A percentile compares a stretch with the other conserved stretches of the same genome.
Evolutionary conservation across 2,888 invertebrate species (phyloP).

Genomic region (Sphinx pinastri): DNA sequence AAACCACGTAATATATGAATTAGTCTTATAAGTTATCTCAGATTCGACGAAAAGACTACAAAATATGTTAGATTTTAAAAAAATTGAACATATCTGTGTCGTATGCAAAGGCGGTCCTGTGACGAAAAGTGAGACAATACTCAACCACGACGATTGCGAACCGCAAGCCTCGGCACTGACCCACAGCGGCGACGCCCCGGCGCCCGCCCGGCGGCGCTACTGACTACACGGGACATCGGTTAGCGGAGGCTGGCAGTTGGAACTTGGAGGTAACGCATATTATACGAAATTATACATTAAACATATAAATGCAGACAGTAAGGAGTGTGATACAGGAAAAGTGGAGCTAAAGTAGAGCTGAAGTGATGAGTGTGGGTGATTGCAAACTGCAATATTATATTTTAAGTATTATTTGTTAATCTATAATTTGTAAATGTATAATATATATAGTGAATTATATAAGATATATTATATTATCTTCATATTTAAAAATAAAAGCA

Average conservation of each 20-base stretch:
- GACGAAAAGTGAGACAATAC: slow-evolving; percentile 79
- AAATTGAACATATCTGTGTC: slow-evolving; percentile 81
- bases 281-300: neutral
- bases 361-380: slow-evolving; percentile 58
- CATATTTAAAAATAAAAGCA: slow-evolving; percentile 67
- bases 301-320: slow-evolving; percentile 20
- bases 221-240: slow-evolving; percentile 11
- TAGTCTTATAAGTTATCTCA: slow-evolving; percentile 80
- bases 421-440: slow-evolving; percentile 65
- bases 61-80: slow-evolving; percentile 76
- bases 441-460: slow-evolving; percentile 54
- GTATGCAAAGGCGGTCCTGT: slow-evolving; percentile 72
- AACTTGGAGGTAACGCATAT: slow-evolving; percentile 2
- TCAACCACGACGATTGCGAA: slow-evolving; percentile 55
- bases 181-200: neutral
- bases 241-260: neutral
- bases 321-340: slow-evolving; percentile 34
- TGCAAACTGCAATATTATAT: slow-evolving; percentile 80
- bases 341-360: slow-evolving; percentile 38
- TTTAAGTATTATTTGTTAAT: slow-evolving; percentile 72
- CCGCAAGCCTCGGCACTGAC: slow-evolving; percentile 31
- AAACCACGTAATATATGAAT: slow-evolving; percentile 72
- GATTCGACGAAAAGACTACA: slow-evolving; percentile 82
- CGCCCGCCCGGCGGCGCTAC: neutral
- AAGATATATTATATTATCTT: slow-evolving; percentile 55